Base-by-base conservation (phyloP, 2,888 invertebrate species). In the Calameuta pallipes region DNA sequence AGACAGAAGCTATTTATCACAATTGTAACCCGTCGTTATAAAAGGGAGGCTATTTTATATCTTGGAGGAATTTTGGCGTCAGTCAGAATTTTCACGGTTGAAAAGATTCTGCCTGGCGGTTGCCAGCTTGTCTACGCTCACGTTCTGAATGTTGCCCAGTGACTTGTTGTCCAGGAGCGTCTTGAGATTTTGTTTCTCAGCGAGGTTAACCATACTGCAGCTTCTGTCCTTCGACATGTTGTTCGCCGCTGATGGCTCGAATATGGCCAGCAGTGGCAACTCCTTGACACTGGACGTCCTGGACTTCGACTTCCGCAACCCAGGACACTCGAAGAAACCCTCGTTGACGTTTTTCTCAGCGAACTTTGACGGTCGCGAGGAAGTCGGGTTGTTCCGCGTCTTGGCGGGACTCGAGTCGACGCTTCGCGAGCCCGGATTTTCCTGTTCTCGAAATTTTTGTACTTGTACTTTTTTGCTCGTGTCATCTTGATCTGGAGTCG, bases 121-220 rank as follows among this genome's bases (percentile, higher is more conserved):
- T 6, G 88, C 88, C 71, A 90, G 82, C 79, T 85, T 85, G 71
- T 89, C 90, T 23, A 85, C 83, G 77, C 90, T 89, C 23, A 85
- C 82, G 31, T 87, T 86, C 77, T 88, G 89, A 80, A 86, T 85
- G 69, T 86, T 88, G 41, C 83, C 83, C 78, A 87, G 81, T 74
- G 80, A 82, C 35, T 87, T 85, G 76, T 86, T 87, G 41, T 86
- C 86, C 4, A 88, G 78, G 41, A 87, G 71, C 36, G 81, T 81
- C 77, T 85, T 87, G 15, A 88, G 80, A 79, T 86, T 85, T 70
- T 85, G 84, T 70, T 88, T 89, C n/a, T 88, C 87, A 68, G 84
- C 81, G 68, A 91, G 82, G 79, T 90, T 87, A 34, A 89, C 82
- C 90, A 91, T 88, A 76, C 91, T 91, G 73, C 83, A 87, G 78